phyloP scores from a whole-genome alignment of 2,113 vertebrate genomes.

The Charina bottae region DNA sequence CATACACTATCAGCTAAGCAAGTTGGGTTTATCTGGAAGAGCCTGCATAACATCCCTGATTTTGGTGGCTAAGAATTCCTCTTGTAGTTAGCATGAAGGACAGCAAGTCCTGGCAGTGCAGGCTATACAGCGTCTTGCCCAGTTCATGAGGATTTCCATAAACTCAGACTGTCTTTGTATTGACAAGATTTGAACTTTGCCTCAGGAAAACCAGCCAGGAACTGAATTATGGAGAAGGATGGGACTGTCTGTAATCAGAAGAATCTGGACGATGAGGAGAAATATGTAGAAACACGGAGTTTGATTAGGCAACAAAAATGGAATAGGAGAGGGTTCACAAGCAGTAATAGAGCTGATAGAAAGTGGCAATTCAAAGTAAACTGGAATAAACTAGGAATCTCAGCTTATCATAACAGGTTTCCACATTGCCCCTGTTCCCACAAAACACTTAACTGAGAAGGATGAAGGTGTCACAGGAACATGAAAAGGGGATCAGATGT shows the following conservation, averaged over 20 bases:
- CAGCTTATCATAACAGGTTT: neutral
- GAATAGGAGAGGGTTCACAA: neutral
- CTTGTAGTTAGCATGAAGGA: constrained; percentile 56
- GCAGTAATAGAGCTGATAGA: constrained; percentile 7
- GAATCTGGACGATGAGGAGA: neutral
- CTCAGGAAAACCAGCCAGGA: neutral
- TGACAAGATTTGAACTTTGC: neutral
- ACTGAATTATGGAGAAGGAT: neutral
- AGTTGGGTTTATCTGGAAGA: constrained; percentile 72
- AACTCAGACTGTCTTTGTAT: constrained; percentile 35
- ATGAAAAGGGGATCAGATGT: neutral
- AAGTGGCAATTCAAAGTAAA: neutral
- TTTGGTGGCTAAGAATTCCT: constrained; percentile 62
- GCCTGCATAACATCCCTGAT: constrained; percentile 68
- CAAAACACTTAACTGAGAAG: neutral
- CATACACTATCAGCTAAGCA: constrained; percentile 75
- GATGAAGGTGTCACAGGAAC: neutral
- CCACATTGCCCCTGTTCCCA: neutral
- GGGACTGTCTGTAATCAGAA: neutral
- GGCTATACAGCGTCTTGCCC: neutral
- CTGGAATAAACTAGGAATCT: neutral
- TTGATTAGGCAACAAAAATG: neutral
- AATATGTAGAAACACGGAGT: neutral
- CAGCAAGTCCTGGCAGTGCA: neutral
- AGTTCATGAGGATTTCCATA: constrained; percentile 19